Evolutionary conservation across 2,113 vertebrate genomes (phyloP), one percentile per base, ranked within the genome.

Genomic region (Ancistrus triradiatus): DNA sequence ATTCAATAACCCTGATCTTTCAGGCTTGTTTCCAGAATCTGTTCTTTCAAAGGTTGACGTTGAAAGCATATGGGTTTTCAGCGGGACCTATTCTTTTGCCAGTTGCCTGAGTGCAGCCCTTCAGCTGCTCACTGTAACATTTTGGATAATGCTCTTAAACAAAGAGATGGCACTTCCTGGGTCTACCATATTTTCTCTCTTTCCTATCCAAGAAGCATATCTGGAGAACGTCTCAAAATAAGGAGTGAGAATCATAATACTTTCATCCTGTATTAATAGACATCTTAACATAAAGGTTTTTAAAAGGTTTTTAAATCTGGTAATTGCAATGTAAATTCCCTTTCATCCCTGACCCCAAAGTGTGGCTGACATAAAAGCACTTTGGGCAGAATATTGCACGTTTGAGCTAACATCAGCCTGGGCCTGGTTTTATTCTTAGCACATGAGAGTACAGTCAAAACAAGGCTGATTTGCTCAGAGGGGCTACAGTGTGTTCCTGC

Each of bases 361-460:
- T 76, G 73, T 75, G 76, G 76, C 75, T 79, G 76, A 83, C 78
- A 79, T 81, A 75, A 87, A 80, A 84, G 77, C 73, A 69, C 61
- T 69, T 72, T 28, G 53, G 53, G 70, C 64, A 73, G 76, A 80
- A 73, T 47, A 74, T 69, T 83, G 76, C 78, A 75, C 79, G 81
- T 82, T 81, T 83, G 75, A 71, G 82, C 77, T 80, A 81, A 85
- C 79, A 78, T 72, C 69, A 74, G 82, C 72, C 75, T 59, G 75
- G 78, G n/a, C 74, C 84, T 77, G 85, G 81, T 48, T 72, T 87
- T 86, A 85, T 87, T 87, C 84, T 85, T 81, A 83, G 80, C 81
- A 81, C 82, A 83, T 33, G 72, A 79, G 78, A 69, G 49, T 72
- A 78, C 78, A 86, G 84, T 85, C 83, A 81, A 87, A 86, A 86